A percentile compares a stretch with the other conserved stretches of the same genome.
Evolutionary conservation across 2,888 invertebrate genomes (phyloP).

Genomic region (Noctuana brunneofusca): DNA sequence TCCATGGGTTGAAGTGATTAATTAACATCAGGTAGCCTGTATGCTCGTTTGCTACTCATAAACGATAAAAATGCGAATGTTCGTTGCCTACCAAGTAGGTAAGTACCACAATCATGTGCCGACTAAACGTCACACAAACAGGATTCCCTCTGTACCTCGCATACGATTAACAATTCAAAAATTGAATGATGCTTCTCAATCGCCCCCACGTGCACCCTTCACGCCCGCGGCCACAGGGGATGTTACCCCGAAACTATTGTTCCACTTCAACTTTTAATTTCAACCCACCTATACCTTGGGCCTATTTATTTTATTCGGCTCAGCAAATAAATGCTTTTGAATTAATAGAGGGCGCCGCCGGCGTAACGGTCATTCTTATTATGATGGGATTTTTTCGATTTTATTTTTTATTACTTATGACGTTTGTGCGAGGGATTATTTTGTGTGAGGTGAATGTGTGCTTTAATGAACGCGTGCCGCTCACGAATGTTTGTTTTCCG

Average conservation of each 20-base stretch:
- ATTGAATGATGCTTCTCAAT: conserved; percentile 32
- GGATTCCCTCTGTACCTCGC: conserved; percentile 9
- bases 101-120: background rate
- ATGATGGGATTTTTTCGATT: conserved; percentile 41
- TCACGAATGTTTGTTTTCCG: background rate
- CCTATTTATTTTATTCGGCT: conserved; percentile 49
- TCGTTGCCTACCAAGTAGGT: background rate
- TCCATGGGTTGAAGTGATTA: background rate
- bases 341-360: conserved; percentile 46
- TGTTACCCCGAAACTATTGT: conserved; percentile 45
- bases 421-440: conserved; percentile 29
- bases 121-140: conserved; percentile 3
- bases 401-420: conserved; percentile 32
- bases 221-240: conserved; percentile 45
- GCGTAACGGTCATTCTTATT: conserved; percentile 53
- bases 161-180: conserved; percentile 33
- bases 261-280: conserved; percentile 54
- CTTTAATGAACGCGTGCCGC: conserved; percentile 31
- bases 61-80: too few relatives aligned
- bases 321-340: conserved; percentile 51
- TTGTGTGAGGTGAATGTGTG: conserved; percentile 27
- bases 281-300: conserved; percentile 48
- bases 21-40: too few relatives aligned
- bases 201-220: conserved; percentile 38
- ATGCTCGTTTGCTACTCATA: too few relatives aligned